Percentiles rank a stretch among this genome's conserved stretches.
Conservation (phyloP, 2,888 invertebrate species). For the Hemicrepidius hirtus region DNA sequence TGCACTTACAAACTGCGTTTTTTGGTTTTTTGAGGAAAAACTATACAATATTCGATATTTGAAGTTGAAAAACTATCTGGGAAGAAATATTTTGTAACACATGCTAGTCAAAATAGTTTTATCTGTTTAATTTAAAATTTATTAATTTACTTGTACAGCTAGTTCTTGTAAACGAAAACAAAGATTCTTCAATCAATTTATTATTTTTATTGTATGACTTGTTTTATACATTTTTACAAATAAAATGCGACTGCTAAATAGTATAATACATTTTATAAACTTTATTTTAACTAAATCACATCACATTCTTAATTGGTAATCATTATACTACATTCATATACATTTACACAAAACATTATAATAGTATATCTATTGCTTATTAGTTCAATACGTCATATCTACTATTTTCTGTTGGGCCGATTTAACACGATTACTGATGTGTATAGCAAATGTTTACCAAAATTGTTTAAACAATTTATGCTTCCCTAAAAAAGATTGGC, state of each 20-base stretch:
- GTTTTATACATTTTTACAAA: constrained; percentile 61
- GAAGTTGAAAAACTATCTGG: too few relatives aligned
- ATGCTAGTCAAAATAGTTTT: too few relatives aligned
- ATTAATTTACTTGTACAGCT: too few relatives aligned
- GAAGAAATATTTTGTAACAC: too few relatives aligned
- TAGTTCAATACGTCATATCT: constrained; percentile 2
- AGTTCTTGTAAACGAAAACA: background rate
- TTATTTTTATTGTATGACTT: constrained; percentile 61
- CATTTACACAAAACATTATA: constrained; percentile 45
- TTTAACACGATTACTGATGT: too few relatives aligned
- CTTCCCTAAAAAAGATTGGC: too few relatives aligned
- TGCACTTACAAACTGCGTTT: too few relatives aligned
- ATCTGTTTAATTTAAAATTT: too few relatives aligned
- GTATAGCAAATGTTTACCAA: too few relatives aligned
- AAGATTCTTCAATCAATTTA: constrained; percentile 4
- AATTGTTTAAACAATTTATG: too few relatives aligned
- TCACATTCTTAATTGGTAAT: constrained; percentile 64
- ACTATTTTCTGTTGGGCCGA: background rate
- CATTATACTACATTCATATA: constrained; percentile 45
- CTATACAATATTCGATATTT: too few relatives aligned
- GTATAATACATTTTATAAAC: constrained; percentile 56
- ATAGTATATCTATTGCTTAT: constrained; percentile 48
- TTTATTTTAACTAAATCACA: constrained; percentile 67
- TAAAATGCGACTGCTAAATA: constrained; percentile 34
- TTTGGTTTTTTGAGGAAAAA: too few relatives aligned